Evolutionary conservation across 2,113 vertebrate species (phyloP).

Genomic region (Sarotherodon lohbergeri): DNA sequence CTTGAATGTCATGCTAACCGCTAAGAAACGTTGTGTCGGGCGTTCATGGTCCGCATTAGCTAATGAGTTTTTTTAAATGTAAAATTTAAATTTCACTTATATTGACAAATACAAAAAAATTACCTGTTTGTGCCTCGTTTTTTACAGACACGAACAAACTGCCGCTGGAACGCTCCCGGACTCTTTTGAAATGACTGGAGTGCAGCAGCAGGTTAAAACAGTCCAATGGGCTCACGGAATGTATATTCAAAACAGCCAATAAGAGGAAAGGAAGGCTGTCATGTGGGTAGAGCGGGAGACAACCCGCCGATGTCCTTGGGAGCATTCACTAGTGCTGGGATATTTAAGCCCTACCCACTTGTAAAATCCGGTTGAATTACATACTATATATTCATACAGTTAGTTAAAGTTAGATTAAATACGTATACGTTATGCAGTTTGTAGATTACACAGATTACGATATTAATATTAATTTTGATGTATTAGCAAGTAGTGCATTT

Average conservation of each 20-base stretch:
- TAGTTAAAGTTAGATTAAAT: background rate
- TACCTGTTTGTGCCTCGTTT: background rate
- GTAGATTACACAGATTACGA: background rate
- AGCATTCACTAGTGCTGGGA: background rate
- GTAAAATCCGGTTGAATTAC: background rate
- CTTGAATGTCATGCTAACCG: background rate
- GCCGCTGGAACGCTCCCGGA: background rate
- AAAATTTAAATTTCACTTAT: background rate
- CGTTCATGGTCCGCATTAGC: no score
- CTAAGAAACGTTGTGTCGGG: background rate
- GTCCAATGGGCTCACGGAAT: slow-evolving; percentile 42
- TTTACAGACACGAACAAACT: background rate
- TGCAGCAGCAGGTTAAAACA: slow-evolving; percentile 52
- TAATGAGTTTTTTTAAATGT: background rate
- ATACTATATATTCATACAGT: background rate
- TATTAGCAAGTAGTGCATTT: background rate
- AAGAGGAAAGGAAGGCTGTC: background rate
- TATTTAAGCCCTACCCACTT: background rate
- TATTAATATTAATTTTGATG: background rate
- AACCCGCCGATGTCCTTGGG: background rate
- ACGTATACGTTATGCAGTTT: background rate
- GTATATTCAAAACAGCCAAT: slow-evolving; percentile 68
- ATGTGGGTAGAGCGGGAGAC: slow-evolving; percentile 19
- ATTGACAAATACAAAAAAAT: background rate
- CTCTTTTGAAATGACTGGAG: slow-evolving; percentile 64